A percentile compares a stretch with the other conserved stretches of the same genome.
phyloP scores from a whole-genome alignment of 2,797 vertebrate genomes.

The Channallabes apus region DNA sequence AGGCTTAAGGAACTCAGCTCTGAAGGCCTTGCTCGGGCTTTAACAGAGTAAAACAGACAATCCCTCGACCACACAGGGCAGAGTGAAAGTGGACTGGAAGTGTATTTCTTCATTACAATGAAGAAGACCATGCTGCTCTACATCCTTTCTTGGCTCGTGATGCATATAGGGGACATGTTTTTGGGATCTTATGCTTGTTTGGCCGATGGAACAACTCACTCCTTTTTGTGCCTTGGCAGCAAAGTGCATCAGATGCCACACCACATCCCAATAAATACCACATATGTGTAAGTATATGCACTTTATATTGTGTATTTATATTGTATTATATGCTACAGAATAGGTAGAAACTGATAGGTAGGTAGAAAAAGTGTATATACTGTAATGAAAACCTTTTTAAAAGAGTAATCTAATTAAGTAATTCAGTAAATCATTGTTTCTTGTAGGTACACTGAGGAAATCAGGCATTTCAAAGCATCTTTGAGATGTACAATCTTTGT shows the following conservation, averaged over 20 bases:
- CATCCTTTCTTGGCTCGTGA: conserved; percentile 9
- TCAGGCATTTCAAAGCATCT: neutral
- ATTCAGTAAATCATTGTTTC: neutral
- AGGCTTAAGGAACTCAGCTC: neutral
- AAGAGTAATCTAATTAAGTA: neutral
- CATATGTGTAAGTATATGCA: conserved; percentile 51
- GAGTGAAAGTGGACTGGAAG: neutral
- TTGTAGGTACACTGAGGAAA: neutral
- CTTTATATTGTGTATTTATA: neutral
- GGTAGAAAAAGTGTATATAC: neutral
- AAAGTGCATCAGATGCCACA: conserved; percentile 51
- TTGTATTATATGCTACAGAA: neutral
- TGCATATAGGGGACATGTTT: neutral
- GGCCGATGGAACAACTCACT: conserved; percentile 37
- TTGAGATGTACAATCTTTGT: neutral
- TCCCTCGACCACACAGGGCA: neutral
- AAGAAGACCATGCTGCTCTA: conserved; percentile 37
- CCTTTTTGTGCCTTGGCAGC: conserved; percentile 52
- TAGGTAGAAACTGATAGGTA: neutral
- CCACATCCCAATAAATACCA: conserved; percentile 52
- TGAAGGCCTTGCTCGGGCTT: neutral
- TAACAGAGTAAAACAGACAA: neutral
- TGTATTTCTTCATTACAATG: conserved; percentile 21
- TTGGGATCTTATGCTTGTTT: conserved; percentile 40
- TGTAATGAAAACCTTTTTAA: neutral